Conservation (phyloP, 2,888 invertebrate genomes). For the Micropterix aruncella region DNA sequence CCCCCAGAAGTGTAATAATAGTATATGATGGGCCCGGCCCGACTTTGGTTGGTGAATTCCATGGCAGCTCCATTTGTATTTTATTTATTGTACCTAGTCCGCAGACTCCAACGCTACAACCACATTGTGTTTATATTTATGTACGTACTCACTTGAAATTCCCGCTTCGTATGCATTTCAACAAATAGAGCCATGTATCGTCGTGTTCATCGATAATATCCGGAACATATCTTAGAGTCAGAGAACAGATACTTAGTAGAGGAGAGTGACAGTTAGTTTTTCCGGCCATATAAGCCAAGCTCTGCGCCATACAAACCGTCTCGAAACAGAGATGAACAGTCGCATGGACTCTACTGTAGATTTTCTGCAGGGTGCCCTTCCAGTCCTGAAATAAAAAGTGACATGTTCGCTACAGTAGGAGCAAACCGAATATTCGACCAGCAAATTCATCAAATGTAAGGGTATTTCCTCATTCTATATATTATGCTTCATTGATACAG, state of each 20-base stretch:
- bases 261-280: constrained; percentile 35
- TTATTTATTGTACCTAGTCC: too few relatives aligned
- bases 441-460: too few relatives aligned
- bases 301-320: constrained; percentile 31
- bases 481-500: too few relatives aligned
- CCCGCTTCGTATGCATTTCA: constrained; percentile 25
- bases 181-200: constrained; percentile 18
- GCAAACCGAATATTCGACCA: too few relatives aligned
- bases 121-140: too few relatives aligned
- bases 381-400: constrained; percentile 20
- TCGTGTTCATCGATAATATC: constrained; percentile 15
- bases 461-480: too few relatives aligned
- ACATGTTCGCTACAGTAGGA: constrained; percentile 17
- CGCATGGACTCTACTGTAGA: constrained; percentile 30
- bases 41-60: too few relatives aligned
- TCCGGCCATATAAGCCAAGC: constrained; percentile 45
- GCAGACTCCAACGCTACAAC: too few relatives aligned
- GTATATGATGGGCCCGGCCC: too few relatives aligned
- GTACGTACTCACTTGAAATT: constrained; percentile 30
- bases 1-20: too few relatives aligned
- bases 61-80: too few relatives aligned
- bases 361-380: constrained; percentile 23
- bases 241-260: constrained; percentile 35
- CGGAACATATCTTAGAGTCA: constrained; percentile 45
- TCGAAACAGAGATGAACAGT: constrained; percentile 28